phyloP scores from a whole-genome alignment of 2,113 vertebrate genomes.

The Heptranchias perlo region DNA sequence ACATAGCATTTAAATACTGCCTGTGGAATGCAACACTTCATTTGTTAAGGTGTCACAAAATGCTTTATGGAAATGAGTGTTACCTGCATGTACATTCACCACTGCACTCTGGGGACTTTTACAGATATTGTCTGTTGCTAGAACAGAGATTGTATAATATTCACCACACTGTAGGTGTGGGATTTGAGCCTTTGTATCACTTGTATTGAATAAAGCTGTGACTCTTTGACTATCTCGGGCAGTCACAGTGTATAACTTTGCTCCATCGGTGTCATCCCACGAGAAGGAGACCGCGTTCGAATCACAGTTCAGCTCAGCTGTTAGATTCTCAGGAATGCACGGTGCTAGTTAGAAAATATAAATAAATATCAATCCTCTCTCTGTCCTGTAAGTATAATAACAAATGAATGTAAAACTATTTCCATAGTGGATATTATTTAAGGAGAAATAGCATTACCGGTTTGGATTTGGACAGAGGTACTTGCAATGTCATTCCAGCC shows the following conservation, averaged over 20 bases:
- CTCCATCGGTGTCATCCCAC: constrained; percentile 51
- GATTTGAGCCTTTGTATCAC: constrained; percentile 47
- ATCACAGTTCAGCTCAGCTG: constrained; percentile 45
- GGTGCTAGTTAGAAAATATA: constrained; percentile 50
- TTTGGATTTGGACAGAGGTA: not conserved
- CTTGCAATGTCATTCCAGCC: constrained; percentile 50
- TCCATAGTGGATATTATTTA: not conserved
- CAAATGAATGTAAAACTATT: not conserved
- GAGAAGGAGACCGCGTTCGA: constrained; percentile 50
- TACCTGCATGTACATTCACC: constrained; percentile 51
- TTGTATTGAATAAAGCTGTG: constrained; percentile 42
- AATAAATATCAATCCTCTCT: not conserved
- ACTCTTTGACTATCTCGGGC: constrained; percentile 42
- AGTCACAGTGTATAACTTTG: constrained; percentile 47
- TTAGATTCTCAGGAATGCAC: constrained; percentile 51
- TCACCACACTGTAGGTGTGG: constrained; percentile 53
- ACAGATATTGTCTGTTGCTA: constrained; percentile 48
- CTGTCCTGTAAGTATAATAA: not conserved
- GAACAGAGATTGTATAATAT: constrained; percentile 49
- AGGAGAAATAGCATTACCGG: constrained; percentile 35
- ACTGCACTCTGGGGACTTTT: constrained; percentile 47
- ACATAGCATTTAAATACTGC: not conserved
- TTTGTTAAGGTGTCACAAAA: not conserved
- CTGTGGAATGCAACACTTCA: not conserved
- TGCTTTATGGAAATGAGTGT: not conserved